Percentiles rank a stretch among this genome's conserved stretches.
Evolutionary conservation across 2,888 invertebrate genomes (phyloP).

Genomic region (Torymus tubicola): DNA sequence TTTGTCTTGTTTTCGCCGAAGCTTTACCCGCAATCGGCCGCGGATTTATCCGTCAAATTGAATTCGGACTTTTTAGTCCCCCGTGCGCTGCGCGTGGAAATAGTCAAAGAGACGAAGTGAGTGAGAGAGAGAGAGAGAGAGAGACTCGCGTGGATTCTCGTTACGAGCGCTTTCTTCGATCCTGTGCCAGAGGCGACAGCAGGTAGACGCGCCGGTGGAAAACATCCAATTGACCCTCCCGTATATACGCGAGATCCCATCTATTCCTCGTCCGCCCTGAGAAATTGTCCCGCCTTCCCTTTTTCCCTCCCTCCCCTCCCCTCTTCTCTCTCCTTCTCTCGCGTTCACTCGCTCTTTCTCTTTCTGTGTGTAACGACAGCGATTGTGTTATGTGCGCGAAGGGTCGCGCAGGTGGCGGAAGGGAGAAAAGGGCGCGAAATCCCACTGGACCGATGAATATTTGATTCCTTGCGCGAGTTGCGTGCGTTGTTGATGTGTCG

Average conservation of each 20-base stretch:
- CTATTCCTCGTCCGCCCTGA: neutral
- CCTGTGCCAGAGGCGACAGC: slow-evolving; percentile 52
- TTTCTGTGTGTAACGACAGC: slow-evolving; percentile 57
- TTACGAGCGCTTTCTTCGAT: slow-evolving; percentile 30
- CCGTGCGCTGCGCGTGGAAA: neutral
- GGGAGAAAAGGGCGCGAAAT: slow-evolving; percentile 53
- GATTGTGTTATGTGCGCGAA: slow-evolving; percentile 54
- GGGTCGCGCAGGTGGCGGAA: slow-evolving; percentile 11
- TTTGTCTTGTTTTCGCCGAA: slow-evolving; percentile 7
- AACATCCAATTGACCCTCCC: slow-evolving; percentile 61
- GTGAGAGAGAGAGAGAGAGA: slow-evolving; percentile 2
- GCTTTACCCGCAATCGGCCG: slow-evolving; percentile 1
- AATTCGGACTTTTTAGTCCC: slow-evolving; percentile 21
- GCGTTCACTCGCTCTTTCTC: neutral
- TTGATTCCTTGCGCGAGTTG: slow-evolving; percentile 56
- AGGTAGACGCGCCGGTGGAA: slow-evolving; percentile 59
- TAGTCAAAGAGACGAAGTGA: neutral
- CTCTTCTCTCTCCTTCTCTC: neutral
- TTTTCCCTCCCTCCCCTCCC: slow-evolving; percentile 22
- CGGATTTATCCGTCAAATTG: slow-evolving; percentile 46
- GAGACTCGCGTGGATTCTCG: slow-evolving; percentile 13
- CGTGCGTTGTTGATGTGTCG: neutral
- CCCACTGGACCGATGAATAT: slow-evolving; percentile 62
- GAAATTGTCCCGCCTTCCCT: slow-evolving; percentile 53
- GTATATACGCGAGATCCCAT: slow-evolving; percentile 54